These are phyloP conservation scores for Hermaeophaga mercurialis DNA, from an alignment of 2,888 invertebrate genomes.

Conservation along the genomic window DNA sequence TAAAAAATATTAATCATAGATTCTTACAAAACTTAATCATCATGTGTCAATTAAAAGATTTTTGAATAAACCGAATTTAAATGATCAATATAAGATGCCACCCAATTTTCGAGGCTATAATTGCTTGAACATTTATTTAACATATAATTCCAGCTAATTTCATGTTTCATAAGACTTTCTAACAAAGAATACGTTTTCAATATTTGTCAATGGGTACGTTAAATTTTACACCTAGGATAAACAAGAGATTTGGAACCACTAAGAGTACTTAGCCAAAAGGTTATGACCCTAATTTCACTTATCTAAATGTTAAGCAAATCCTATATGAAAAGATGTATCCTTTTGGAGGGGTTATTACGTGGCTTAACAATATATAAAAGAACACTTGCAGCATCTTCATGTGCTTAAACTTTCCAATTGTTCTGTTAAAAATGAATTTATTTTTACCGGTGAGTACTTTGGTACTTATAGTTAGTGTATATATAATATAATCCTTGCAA, in stretches of 20 bases:
- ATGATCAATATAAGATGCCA: no score
- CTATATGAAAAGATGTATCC: conserved; percentile 47
- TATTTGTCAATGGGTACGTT: conserved; percentile 13
- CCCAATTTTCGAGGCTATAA: no score
- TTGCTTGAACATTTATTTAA: background rate
- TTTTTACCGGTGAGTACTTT: conserved; percentile 50
- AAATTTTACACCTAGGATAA: conserved; percentile 13
- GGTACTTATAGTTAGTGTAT: background rate
- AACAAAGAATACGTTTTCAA: conserved; percentile 22
- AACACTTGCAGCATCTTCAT: conserved; percentile 39
- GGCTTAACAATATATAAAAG: conserved; percentile 49
- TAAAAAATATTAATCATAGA: no score
- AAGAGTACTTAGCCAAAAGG: conserved; percentile 44
- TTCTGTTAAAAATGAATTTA: conserved; percentile 49
- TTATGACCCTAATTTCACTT: conserved; percentile 56
- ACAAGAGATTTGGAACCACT: conserved; percentile 12
- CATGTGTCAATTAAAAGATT: background rate
- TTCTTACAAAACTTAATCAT: no score
- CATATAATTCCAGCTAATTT: background rate
- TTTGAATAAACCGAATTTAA: background rate
- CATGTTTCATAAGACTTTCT: conserved; percentile 15
- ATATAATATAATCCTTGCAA: background rate
- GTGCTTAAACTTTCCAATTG: conserved; percentile 46
- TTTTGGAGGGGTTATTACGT: conserved; percentile 50
- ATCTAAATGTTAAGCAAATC: conserved; percentile 53